A percentile compares a stretch with the other conserved stretches of the same genome.
These are phyloP conservation scores for Steinernema khuongi DNA, from an alignment of 1,140 invertebrate species.

Conservation along the genomic window DNA sequence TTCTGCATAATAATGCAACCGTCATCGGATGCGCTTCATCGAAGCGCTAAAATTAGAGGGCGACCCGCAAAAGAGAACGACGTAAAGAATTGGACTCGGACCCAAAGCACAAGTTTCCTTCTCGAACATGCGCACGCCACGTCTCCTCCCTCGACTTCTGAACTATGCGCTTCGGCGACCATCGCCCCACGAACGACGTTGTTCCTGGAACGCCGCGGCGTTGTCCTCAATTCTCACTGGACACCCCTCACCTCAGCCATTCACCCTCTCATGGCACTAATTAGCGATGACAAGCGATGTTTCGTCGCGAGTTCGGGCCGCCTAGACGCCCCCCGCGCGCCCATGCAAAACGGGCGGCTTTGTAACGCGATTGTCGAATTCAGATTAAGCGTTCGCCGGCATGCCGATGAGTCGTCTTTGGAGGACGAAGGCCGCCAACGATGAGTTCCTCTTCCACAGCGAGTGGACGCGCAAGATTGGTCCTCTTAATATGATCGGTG, in stretches of 20 bases:
- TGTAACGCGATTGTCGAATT: neutral
- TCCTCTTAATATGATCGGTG: neutral
- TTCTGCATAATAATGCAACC: constrained; percentile 11
- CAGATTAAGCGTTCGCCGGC: neutral
- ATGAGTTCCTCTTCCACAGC: constrained; percentile 12
- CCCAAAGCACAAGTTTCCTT: neutral
- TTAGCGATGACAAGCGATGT: neutral
- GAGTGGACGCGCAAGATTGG: constrained; percentile 4
- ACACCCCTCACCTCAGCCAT: no score
- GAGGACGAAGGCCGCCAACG: neutral
- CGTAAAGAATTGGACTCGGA: neutral
- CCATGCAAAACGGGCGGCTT: neutral
- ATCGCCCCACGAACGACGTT: neutral
- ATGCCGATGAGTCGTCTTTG: neutral
- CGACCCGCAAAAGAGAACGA: neutral
- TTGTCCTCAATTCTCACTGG: no score
- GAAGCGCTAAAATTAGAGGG: neutral
- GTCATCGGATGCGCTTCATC: neutral
- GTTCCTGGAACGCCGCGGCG: no score
- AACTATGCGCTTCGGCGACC: neutral
- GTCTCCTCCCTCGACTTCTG: neutral
- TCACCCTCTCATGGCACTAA: neutral
- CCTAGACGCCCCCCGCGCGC: no score
- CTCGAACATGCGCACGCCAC: no score
- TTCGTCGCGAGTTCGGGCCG: no score